Percentiles rank a stretch among this genome's conserved stretches.
phyloP scores from a whole-genome alignment of 1,140 invertebrate species.

The Meloidogyne hapla region DNA sequence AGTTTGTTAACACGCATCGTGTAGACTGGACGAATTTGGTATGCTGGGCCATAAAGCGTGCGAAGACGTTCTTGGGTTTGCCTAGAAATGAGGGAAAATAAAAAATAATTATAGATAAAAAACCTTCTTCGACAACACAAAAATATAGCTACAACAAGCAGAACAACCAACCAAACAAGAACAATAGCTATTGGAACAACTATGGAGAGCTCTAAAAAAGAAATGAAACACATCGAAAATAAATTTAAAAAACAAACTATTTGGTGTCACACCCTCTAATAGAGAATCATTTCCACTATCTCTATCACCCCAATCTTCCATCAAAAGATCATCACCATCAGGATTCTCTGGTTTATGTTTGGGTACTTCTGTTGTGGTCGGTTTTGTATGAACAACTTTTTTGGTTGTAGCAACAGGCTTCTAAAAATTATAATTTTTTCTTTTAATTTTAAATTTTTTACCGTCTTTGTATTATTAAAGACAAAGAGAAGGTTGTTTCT shows the following conservation, averaged over 20 bases:
- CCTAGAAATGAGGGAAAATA: slow-evolving; percentile 29
- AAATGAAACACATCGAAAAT: not conserved
- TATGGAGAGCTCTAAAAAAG: slow-evolving; percentile 52
- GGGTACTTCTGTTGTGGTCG: not conserved
- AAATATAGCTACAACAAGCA: slow-evolving; percentile 53
- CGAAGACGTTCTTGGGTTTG: slow-evolving; percentile 51
- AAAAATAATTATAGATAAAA: slow-evolving; percentile 1
- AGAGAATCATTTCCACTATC: not conserved
- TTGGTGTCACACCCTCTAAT: not conserved
- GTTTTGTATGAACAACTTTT: slow-evolving; percentile 3
- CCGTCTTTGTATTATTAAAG: slow-evolving; percentile 23
- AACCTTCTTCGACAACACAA: slow-evolving; percentile 57
- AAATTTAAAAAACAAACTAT: not conserved
- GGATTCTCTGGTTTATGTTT: slow-evolving; percentile 36
- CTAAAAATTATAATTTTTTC: not conserved
- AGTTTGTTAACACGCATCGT: slow-evolving; percentile 41
- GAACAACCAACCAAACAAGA: slow-evolving; percentile 57
- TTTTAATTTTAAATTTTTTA: not conserved
- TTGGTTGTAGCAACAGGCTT: slow-evolving; percentile 8
- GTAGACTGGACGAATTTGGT: slow-evolving; percentile 57
- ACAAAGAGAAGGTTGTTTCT: slow-evolving; percentile 10
- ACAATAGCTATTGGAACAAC: slow-evolving; percentile 57
- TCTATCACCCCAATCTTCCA: slow-evolving; percentile 31
- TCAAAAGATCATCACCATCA: slow-evolving; percentile 37
- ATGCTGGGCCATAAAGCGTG: slow-evolving; percentile 58